Conservation (phyloP, 2,113 vertebrate genomes). For the Motacilla alba region DNA sequence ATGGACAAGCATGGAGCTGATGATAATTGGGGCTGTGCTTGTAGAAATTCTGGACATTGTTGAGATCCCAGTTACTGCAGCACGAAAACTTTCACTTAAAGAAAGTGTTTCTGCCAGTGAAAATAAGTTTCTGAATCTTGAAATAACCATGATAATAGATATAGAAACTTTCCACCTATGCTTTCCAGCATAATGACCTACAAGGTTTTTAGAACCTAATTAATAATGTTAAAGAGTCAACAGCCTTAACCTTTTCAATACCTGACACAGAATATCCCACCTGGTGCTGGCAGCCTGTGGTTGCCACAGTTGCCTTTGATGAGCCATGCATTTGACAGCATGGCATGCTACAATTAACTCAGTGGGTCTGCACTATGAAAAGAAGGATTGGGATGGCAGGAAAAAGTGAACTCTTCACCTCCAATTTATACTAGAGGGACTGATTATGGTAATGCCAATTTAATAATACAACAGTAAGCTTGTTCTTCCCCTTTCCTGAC, state of each 20-base stretch:
- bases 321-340: neutral
- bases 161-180: neutral
- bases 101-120: neutral
- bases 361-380: neutral
- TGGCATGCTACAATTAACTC: neutral
- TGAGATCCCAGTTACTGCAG: neutral
- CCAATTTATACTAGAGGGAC: neutral
- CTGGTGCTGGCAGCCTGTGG: accelerated
- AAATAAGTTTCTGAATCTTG: neutral
- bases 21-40: neutral
- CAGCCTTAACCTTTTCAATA: neutral
- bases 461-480: neutral
- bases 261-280: neutral
- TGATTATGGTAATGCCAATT: neutral
- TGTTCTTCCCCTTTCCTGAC: neutral
- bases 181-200: neutral
- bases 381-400: neutral
- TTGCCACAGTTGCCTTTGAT: neutral
- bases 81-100: neutral
- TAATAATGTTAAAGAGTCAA: neutral
- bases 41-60: neutral
- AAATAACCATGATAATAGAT: neutral
- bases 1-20: neutral
- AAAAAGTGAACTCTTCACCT: neutral
- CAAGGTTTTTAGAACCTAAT: neutral